These are phyloP conservation scores for Epirrhoe alternata DNA, from an alignment of 2,888 invertebrate species.

Conservation along the genomic window DNA sequence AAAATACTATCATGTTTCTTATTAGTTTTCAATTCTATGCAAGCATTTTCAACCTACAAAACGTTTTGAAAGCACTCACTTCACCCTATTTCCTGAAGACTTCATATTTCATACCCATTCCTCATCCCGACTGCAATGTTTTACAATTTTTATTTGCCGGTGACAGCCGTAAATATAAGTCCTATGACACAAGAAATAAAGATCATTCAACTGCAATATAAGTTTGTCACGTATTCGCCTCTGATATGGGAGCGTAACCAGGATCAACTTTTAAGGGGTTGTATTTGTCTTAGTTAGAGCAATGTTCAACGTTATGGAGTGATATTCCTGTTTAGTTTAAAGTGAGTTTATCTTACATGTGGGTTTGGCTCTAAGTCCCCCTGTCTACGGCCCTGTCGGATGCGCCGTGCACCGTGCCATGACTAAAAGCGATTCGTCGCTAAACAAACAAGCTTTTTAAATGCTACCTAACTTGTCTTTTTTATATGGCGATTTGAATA, in stretches of 20 bases:
- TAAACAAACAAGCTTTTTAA: constrained; percentile 85
- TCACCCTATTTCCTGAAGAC: constrained; percentile 58
- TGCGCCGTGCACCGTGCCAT: constrained; percentile 77
- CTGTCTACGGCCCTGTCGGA: constrained; percentile 48
- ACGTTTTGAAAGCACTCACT: constrained; percentile 46
- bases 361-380: constrained; percentile 3
- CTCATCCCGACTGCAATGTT: constrained; percentile 36
- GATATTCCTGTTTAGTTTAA: background rate
- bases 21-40: constrained; percentile 35
- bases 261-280: constrained; percentile 14
- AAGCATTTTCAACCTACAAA: constrained; percentile 35
- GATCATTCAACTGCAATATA: constrained; percentile 49
- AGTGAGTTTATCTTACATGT: background rate
- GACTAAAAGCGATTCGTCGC: constrained; percentile 82
- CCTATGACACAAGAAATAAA: constrained; percentile 46
- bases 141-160: constrained; percentile 44
- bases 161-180: constrained; percentile 43
- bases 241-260: constrained; percentile 19
- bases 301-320: background rate
- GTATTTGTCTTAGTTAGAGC: background rate
- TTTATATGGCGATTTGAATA: constrained; percentile 85
- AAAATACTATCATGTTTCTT: constrained; percentile 30
- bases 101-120: constrained; percentile 45
- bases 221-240: constrained; percentile 52
- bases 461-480: constrained; percentile 85